Base-by-base conservation (phyloP, 2,113 vertebrate genomes). In the Pseudopodoces humilis region DNA sequence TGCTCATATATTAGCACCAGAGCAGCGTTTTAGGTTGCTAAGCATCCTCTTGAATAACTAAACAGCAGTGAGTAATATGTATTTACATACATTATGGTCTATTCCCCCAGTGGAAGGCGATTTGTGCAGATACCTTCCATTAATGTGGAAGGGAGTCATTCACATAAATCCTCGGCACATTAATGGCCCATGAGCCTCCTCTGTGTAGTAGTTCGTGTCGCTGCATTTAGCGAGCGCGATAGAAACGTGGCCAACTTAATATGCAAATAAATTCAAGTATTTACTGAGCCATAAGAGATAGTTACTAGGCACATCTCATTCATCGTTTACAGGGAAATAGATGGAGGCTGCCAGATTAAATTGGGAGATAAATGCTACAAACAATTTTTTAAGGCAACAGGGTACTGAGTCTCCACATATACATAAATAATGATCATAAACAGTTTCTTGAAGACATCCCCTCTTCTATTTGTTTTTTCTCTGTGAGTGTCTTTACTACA, bases 201-300 rank as follows among this genome's bases (percentile, higher is more conserved):
- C 89, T 71, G 71, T 62, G 86, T 59, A 76, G 68, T 43, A 44
- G 88, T 56, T 80, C 24, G 9, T 90, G 88, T n/a, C 47, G 89
- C 86, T 86, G 83, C 88, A 90, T 94, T 93, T 88, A 96, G 86
- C 13, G 8, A 95, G 70, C 1, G 2, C 24, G 13, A 70, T 63
- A 83, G 33, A 83, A 94, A 79, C 50, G 30, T 75, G 74, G 80
- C 71, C 35, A 11, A 75, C 84, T 97, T 97, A 96, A 94, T 91
- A 95, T 97, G 96, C 93, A 97, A 97, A 97, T 96, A 96, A 94
- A 96, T 95, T 92, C 88, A 92, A 96, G 80, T 95, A 94, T 97
- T 97, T 96, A 85, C 93, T 96, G 91, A 97, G 94, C 90, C 92
- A 84, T 94, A 91, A 96, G 89, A 96, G 94, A 82, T 83, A 62